Base-by-base conservation (phyloP, 1,140 invertebrate species). In the Sarcophaga peregrina region DNA sequence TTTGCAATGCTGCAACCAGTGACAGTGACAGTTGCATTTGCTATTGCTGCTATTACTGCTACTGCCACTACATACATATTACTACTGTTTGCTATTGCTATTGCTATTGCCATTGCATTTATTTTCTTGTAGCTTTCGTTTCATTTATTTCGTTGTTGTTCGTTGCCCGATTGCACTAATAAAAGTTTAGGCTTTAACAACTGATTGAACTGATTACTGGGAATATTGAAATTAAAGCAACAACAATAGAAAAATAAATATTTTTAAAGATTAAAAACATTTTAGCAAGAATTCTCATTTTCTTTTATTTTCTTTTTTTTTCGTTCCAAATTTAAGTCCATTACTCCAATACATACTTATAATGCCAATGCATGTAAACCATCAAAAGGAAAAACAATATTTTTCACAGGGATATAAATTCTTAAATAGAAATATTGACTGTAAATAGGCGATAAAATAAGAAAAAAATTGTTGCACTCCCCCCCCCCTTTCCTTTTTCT, bases 141-240 rank as follows among this genome's bases (percentile, higher is more conserved):
- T 37, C 25, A 4, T 4, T 37, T 37, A 4, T 37, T 37, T 37
- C 25, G 4, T 37, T 37, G 25, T 4, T 68, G 17, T 4, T 58
- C n/a, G 7, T 52, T 68, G 62, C 62, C 20, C 62, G 20, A 20
- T 68, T 68, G 62, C 62, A 68, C 74, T 76, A 76, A 76, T 76
- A 50, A 68, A 68, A 68, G 62, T 68, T 68, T 25, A 68, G 62
- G 17, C 17, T 68, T 25, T 68, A 68, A 68, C 75, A 82, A 82
- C 82, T 78, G 82, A 82, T 82, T 82, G 52, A 25, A 52, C 74
- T 78, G 82, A 78, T 82, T 82, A 48, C 82, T 25, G 2, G 46
- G 58, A 82, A 17, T 72, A 74, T 45, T 68, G 48, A 73, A 82
- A 25, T 52, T 48, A 73, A 82, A 82, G 74, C 82, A 76, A 46